A percentile compares a stretch with the other conserved stretches of the same genome.
Evolutionary conservation across 2,113 vertebrate genomes (phyloP).

Genomic region (Xiphophorus couchianus): DNA sequence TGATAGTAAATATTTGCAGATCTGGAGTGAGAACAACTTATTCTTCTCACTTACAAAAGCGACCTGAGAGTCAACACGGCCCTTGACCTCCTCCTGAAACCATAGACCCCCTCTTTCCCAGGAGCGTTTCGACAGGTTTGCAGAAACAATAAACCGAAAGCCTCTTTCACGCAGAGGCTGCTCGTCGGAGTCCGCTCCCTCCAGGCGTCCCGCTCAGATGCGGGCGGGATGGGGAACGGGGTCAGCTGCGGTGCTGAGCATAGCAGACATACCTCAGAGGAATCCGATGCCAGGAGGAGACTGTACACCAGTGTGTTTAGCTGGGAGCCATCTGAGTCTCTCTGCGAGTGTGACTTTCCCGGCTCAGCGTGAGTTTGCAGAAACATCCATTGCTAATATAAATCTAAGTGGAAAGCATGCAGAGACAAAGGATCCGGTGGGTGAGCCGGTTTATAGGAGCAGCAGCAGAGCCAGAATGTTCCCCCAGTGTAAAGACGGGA

Average conservation of each 20-base stretch:
- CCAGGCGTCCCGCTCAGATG: constrained; percentile 44
- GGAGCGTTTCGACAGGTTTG: constrained; percentile 63
- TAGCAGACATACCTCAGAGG: constrained; percentile 73
- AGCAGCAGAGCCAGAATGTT: constrained; percentile 31
- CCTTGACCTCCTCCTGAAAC: constrained; percentile 62
- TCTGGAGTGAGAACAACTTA: constrained; percentile 32
- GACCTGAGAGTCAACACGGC: constrained; percentile 58
- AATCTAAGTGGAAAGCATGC: constrained; percentile 37
- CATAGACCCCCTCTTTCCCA: constrained; percentile 44
- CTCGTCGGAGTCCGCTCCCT: constrained; percentile 42
- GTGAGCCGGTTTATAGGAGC: constrained; percentile 56
- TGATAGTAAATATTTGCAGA: constrained; percentile 65
- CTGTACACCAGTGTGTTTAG: constrained; percentile 55
- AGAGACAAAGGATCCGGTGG: constrained; percentile 48
- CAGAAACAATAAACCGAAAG: constrained; percentile 67
- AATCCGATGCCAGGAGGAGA: constrained; percentile 45
- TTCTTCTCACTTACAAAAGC: constrained; percentile 40
- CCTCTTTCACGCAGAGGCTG: constrained; percentile 42
- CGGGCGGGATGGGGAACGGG: constrained; percentile 62
- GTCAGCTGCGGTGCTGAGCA: constrained; percentile 68
- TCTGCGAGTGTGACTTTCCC: constrained; percentile 29
- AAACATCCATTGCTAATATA: constrained; percentile 43
- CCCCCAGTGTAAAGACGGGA: constrained; percentile 25
- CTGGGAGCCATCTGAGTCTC: constrained; percentile 37
- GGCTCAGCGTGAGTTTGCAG: constrained; percentile 9